These are phyloP conservation scores for Pseudopipra pipra DNA, from an alignment of 2,113 vertebrate genomes.

Conservation along the genomic window DNA sequence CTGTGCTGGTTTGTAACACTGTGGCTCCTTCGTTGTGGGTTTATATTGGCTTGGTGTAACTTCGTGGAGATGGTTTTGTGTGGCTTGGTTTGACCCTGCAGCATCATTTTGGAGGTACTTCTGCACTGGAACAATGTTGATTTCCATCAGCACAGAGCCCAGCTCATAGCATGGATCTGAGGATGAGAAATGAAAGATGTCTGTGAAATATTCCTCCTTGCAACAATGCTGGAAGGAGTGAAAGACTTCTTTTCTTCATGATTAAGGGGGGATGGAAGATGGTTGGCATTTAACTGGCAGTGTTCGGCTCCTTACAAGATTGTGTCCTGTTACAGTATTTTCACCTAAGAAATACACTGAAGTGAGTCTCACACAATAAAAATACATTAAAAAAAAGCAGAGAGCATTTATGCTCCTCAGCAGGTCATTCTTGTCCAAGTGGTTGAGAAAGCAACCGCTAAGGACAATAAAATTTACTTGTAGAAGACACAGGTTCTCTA, in stretches of 20 bases:
- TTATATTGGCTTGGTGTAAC: background rate
- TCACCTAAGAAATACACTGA: background rate
- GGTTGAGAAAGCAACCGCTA: background rate
- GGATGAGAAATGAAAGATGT: background rate
- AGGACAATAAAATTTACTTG: background rate
- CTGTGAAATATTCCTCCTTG: background rate
- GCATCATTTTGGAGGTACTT: background rate
- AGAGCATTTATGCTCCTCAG: background rate
- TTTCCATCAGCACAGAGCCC: background rate
- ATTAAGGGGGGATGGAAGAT: background rate
- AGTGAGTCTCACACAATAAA: background rate
- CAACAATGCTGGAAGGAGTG: background rate
- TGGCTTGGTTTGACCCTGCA: background rate
- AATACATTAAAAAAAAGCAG: background rate
- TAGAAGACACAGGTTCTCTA: background rate
- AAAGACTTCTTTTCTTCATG: background rate
- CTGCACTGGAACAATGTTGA: background rate
- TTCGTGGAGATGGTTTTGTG: rapidly evolving
- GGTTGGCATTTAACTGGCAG: background rate
- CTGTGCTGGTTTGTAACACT: rapidly evolving
- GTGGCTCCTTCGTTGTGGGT: background rate
- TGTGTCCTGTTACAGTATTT: background rate
- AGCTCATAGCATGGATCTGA: background rate
- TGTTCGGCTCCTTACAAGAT: background rate
- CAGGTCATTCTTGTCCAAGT: background rate